phyloP scores from a whole-genome alignment of 2,797 vertebrate species.

The Lepilemur septentrionalis region DNA sequence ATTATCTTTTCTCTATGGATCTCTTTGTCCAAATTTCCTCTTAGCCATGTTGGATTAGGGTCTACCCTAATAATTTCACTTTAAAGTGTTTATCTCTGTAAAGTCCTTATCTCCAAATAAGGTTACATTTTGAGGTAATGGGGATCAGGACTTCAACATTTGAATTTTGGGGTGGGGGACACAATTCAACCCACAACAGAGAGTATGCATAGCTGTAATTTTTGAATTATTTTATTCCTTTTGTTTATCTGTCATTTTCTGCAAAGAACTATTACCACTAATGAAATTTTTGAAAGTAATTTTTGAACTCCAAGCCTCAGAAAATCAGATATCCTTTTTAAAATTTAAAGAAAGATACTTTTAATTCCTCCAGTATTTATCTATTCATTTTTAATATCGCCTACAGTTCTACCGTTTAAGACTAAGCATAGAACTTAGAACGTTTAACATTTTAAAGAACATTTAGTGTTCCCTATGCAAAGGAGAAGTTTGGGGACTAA shows the following conservation, averaged over 20 bases:
- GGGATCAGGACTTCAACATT: neutral
- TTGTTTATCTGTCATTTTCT: neutral
- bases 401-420: neutral
- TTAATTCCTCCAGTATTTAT: neutral
- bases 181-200: neutral
- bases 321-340: neutral
- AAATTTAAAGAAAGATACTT: slow-evolving; percentile 23
- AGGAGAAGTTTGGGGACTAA: neutral
- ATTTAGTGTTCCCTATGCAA: neutral
- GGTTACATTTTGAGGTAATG: neutral
- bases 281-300: neutral
- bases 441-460: no score
- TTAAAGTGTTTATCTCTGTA: neutral
- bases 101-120: neutral
- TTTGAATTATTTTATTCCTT: neutral
- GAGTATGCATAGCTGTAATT: neutral
- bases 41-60: neutral
- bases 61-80: neutral
- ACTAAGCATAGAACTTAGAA: neutral
- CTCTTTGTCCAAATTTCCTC: neutral
- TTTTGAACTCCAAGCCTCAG: neutral
- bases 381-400: neutral
- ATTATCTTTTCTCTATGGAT: neutral
- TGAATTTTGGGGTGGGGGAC: neutral
- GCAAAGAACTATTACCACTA: neutral